phyloP scores from a whole-genome alignment of 2,113 vertebrate genomes.

The Dasyornis broadbenti region DNA sequence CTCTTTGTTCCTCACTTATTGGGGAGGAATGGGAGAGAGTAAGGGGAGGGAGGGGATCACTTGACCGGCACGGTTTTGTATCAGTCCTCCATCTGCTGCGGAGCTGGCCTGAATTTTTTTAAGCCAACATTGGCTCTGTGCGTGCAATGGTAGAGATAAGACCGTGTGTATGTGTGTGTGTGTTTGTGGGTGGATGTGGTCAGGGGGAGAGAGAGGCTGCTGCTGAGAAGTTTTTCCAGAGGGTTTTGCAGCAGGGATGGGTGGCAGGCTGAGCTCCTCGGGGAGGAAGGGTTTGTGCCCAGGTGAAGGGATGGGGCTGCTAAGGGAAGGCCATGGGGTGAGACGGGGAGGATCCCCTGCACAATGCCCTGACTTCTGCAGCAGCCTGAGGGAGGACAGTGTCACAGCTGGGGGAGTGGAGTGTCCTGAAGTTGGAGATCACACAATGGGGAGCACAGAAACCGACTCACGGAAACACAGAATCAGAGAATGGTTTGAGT shows the following conservation, averaged over 20 bases:
- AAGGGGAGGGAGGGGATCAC: background rate
- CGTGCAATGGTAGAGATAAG: background rate
- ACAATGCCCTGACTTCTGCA: background rate
- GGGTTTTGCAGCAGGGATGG: background rate
- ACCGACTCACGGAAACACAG: background rate
- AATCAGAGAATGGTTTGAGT: background rate
- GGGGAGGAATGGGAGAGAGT: slow-evolving; percentile 18
- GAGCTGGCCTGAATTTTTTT: background rate
- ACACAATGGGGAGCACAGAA: background rate
- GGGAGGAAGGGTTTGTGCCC: fast-evolving
- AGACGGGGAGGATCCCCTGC: background rate
- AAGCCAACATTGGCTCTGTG: background rate
- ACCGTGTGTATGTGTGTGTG: background rate
- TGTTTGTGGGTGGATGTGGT: background rate
- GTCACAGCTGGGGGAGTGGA: fast-evolving
- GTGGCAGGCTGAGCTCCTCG: fast-evolving
- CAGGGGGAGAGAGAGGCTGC: background rate
- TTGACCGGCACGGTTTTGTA: background rate
- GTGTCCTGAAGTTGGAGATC: background rate
- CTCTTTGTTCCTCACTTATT: slow-evolving; percentile 39
- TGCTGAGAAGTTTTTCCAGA: background rate
- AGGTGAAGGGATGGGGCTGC: fast-evolving
- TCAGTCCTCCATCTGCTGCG: slow-evolving; percentile 20
- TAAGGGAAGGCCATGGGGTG: fast-evolving
- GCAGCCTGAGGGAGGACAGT: background rate